Evolutionary conservation across 64 coral and sea anemone species (phyloP).

Genomic region (Platygyra sinensis): DNA sequence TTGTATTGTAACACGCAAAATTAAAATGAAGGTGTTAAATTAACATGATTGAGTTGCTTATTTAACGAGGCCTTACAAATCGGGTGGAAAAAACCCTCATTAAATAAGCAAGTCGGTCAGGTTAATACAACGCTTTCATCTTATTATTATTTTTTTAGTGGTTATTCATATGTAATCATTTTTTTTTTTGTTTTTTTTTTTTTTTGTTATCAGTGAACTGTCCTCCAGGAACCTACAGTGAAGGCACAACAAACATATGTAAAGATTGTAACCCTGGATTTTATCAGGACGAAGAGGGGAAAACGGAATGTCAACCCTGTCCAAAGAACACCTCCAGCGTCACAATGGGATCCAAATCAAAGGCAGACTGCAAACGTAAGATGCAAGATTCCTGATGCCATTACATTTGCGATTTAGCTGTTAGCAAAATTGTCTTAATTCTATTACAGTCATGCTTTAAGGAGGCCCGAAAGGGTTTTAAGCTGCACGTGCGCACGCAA

Average conservation of each 20-base stretch:
- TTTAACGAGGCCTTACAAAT: too few relatives aligned
- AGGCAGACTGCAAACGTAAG: constrained; percentile 75
- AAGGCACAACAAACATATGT: constrained; percentile 58
- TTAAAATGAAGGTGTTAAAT: too few relatives aligned
- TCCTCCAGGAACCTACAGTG: constrained; percentile 67
- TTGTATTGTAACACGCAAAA: too few relatives aligned
- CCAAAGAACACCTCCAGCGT: constrained; percentile 56
- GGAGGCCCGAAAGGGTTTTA: too few relatives aligned
- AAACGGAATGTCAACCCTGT: constrained; percentile 72
- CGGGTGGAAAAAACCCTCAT: too few relatives aligned
- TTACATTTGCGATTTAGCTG: not conserved
- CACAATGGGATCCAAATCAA: constrained; percentile 28
- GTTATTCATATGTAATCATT: not conserved
- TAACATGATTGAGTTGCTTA: too few relatives aligned
- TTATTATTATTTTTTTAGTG: not conserved
- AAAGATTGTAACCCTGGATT: constrained; percentile 57
- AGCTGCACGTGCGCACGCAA: too few relatives aligned
- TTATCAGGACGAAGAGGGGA: constrained; percentile 83
- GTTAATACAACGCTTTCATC: not conserved
- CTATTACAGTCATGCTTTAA: too few relatives aligned
- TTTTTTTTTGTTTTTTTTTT: not conserved
- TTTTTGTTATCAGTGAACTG: constrained; percentile 66
- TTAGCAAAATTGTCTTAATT: too few relatives aligned
- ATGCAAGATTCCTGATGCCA: not conserved
- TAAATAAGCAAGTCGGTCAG: too few relatives aligned